A percentile compares a stretch with the other conserved stretches of the same genome.
phyloP scores from a whole-genome alignment of 2,888 invertebrate species.

The Nomada hirtipes region DNA sequence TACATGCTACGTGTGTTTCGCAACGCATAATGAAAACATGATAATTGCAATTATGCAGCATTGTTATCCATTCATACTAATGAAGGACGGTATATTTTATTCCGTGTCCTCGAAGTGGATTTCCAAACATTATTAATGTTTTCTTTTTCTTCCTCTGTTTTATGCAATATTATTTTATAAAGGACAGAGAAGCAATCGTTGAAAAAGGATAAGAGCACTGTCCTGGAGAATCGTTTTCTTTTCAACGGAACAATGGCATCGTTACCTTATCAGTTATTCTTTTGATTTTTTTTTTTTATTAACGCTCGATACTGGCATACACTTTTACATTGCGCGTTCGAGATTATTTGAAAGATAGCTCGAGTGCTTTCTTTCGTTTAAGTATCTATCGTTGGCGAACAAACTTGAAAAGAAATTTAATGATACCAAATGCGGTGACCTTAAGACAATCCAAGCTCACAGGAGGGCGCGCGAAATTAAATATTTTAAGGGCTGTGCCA shows the following conservation, averaged over 20 bases:
- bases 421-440: neutral
- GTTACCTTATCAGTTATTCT: neutral
- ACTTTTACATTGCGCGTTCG: neutral
- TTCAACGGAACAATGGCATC: too few species aligned
- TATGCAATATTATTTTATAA: neutral
- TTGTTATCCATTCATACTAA: conserved; percentile 41
- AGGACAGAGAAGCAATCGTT: neutral
- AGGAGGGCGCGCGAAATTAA: neutral
- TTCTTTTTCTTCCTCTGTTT: neutral
- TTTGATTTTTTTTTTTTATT: neutral
- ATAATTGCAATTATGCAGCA: conserved; percentile 40
- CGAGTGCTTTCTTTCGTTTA: neutral
- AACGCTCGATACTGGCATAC: neutral
- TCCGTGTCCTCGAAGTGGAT: conserved; percentile 29
- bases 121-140: neutral
- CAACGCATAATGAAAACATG: conserved; percentile 23
- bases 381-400: neutral
- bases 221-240: neutral
- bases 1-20: conserved; percentile 11
- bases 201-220: neutral
- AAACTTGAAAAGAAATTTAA: neutral
- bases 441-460: neutral
- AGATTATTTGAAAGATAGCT: neutral
- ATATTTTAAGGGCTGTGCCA: neutral
- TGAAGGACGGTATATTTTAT: conserved; percentile 34